Conservation (phyloP, 2,888 invertebrate species). For the Aphodius granarius region DNA sequence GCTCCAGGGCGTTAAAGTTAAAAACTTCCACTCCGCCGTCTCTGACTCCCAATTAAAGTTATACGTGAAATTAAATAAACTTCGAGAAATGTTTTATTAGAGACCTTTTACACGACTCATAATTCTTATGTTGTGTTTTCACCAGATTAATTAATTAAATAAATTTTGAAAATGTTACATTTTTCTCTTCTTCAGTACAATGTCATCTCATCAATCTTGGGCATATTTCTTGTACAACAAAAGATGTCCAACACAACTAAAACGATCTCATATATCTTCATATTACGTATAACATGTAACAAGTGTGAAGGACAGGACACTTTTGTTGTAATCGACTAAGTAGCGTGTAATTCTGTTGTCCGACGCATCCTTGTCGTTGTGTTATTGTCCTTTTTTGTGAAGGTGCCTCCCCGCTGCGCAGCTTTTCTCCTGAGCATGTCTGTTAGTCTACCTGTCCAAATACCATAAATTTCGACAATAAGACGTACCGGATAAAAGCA, state of each 20-base stretch:
- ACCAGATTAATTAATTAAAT: too few relatives aligned
- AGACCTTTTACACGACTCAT: too few relatives aligned
- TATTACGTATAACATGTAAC: not conserved
- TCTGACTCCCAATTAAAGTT: not conserved
- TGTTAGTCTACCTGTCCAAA: slow-evolving; percentile 19
- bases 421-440: not conserved
- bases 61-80: not conserved
- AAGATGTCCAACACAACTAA: not conserved
- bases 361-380: not conserved
- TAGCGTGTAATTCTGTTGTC: not conserved
- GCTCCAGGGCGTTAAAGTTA: not conserved
- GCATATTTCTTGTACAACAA: not conserved
- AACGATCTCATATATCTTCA: not conserved
- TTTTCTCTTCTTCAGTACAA: too few relatives aligned
- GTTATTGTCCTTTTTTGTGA: not conserved
- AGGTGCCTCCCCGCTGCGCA: not conserved
- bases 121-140: too few relatives aligned
- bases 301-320: not conserved
- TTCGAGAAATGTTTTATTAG: too few relatives aligned
- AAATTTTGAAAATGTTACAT: too few relatives aligned
- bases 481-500: not conserved
- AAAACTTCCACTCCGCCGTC: not conserved
- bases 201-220: not conserved
- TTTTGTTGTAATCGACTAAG: not conserved
- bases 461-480: slow-evolving; percentile 22